Evolutionary conservation across 2,888 invertebrate species (phyloP), one percentile per base, ranked within the genome.

Genomic region (Drosophila borealis): DNA sequence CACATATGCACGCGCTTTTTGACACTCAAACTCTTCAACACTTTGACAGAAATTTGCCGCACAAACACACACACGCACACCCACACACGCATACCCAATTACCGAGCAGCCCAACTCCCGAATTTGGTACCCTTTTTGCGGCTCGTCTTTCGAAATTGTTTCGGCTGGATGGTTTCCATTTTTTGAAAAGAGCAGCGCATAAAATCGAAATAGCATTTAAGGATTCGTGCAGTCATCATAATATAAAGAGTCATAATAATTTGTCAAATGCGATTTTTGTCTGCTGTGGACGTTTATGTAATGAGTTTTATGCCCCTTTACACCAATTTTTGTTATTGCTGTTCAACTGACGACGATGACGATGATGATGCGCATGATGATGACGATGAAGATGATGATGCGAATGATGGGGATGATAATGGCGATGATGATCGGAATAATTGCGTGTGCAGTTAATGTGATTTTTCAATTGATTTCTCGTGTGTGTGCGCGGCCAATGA

Each of bases 201-300:
- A 56, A 79, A 79, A 79, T 79, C 64, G 76, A 67, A 73, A 73
- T 73, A 59, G 54, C 79, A 76, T 76, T 68, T 70, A 57, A 39
- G 50, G 64, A 62, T 74, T 62, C 37, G 65, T 44, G 65, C 74
- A 67, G 70, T 66, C 67, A 53, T 53, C 70, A 63, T 65, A 50
- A 73, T 67, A 76, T 66, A 56, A 57, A 62, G 55, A 63, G 76
- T 74, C 79, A 80, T 78, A 81, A 81, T 81, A 79, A 81, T 81
- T 81, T 81, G 81, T 77, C 81, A 81, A 78, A 79, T 80, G 73
- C 67, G 72, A 81, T 78, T 77, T 76, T 81, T 81, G 76, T 72
- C 81, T 81, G 81, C 68, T 77, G 65, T 51, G 60, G 81, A 81
- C 81, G 74, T 81, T 81, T 81, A 81, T 81, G 78, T 81, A 81